These are phyloP conservation scores for Teinopalpus imperialis DNA, from an alignment of 2,888 invertebrate species.

Conservation along the genomic window DNA sequence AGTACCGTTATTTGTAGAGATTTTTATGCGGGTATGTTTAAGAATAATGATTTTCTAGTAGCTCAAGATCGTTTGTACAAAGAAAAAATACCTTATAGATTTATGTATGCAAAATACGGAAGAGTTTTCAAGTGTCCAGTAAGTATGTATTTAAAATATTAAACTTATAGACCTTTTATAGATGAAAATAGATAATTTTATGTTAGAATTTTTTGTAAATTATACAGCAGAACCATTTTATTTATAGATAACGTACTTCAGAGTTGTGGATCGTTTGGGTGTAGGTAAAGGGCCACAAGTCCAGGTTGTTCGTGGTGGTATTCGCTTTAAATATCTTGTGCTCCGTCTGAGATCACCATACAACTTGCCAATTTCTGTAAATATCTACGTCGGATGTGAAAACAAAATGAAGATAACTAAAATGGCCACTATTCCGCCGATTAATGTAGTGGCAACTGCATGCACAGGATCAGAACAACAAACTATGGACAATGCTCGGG, in stretches of 20 bases:
- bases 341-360: constrained; percentile 49
- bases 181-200: too few relatives aligned
- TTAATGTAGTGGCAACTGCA: not conserved
- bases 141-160: too few relatives aligned
- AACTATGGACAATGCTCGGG: not conserved
- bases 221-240: too few relatives aligned
- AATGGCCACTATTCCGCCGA: not conserved
- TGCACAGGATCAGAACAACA: not conserved
- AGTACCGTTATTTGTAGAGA: constrained; percentile 42
- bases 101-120: constrained; percentile 52
- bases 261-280: constrained; percentile 59
- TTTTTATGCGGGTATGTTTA: constrained; percentile 63
- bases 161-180: too few relatives aligned
- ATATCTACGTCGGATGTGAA: constrained; percentile 60
- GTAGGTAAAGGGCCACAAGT: constrained; percentile 48
- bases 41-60: constrained; percentile 55
- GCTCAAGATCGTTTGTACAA: constrained; percentile 58
- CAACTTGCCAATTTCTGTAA: constrained; percentile 57
- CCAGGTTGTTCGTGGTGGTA: constrained; percentile 53
- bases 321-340: constrained; percentile 47
- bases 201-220: too few relatives aligned
- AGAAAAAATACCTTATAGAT: constrained; percentile 39
- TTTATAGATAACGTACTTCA: constrained; percentile 61
- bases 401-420: constrained; percentile 39
- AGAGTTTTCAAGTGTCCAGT: constrained; percentile 59